Evolutionary conservation across 2,113 vertebrate genomes (phyloP), one percentile per base, ranked within the genome.

Genomic region (Bubo blakistoni): DNA sequence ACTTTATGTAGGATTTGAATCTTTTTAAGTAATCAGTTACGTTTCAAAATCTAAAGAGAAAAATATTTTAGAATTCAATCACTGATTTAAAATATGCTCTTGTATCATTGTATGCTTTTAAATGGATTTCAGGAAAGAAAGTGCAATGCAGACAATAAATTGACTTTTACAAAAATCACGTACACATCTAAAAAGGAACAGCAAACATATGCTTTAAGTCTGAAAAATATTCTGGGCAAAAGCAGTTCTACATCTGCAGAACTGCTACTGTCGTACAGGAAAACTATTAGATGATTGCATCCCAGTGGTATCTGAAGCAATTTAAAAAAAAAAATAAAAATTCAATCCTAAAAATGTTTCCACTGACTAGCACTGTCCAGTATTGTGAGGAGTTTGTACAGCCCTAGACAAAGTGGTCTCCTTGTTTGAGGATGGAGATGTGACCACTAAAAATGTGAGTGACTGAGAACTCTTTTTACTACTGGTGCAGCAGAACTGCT

Each of bases 151-250:
- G 40, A 61, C 14, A 36, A 73, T 34, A 67, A 73, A 44, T 4
- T 36, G 12, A 59, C 25, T 84, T 80, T 25, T 16, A 26, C 26
- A 77, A 81, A 57, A 76, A 38, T 34, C 30, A n/a, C 11, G 38
- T 4, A 25, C 6, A 17, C 4, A 61, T 46, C 6, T 84, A 12
- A 46, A 89, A 47, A 82, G 46, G 11, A 54, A 26, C 11, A 58
- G 16, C 3, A 82, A 76, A 81, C 0, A 0, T 30, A 25, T 3
- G 4, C 16, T 78, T 46, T 34, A 69, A 57, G 42, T 25, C 17
- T 66, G 58, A 76, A 92, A 83, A 86, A 38, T 52, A 13, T 46
- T 46, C 21, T 0, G 2, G 16, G 24, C 3, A 72, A 72, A 59
- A 76, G 27, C 13, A 70, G 9, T 76, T 77, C 72, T 77, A 51